A percentile compares a stretch with the other conserved stretches of the same genome.
Evolutionary conservation across 2,113 vertebrate species (phyloP).

Genomic region (Abramis brama): DNA sequence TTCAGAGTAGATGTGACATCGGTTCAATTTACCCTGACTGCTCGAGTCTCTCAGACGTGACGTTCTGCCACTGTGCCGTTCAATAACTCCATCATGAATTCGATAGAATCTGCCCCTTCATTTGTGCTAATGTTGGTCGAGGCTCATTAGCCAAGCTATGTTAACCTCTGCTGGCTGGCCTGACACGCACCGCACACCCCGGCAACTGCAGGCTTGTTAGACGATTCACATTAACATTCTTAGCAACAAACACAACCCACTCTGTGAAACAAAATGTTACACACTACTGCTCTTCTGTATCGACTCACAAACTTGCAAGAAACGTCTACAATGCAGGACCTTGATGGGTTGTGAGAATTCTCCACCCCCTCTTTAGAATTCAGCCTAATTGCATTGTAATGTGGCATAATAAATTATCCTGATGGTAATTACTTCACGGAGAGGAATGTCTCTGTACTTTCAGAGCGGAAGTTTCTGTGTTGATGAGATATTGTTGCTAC

Average conservation of each 20-base stretch:
- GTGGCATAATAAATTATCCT: slow-evolving; percentile 42
- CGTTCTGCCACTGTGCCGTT: slow-evolving; percentile 25
- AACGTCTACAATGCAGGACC: neutral
- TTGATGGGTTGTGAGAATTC: slow-evolving; percentile 21
- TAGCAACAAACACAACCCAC: slow-evolving; percentile 82
- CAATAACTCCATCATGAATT: slow-evolving; percentile 38
- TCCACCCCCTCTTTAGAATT: slow-evolving; percentile 35
- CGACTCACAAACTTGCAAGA: neutral
- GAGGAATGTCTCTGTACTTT: slow-evolving; percentile 27
- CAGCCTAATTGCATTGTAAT: slow-evolving; percentile 48
- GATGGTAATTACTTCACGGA: slow-evolving; percentile 33
- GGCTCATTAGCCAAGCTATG: slow-evolving; percentile 68
- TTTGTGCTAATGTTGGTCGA: slow-evolving; percentile 41
- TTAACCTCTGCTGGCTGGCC: slow-evolving; percentile 80
- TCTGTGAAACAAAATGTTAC: slow-evolving; percentile 75
- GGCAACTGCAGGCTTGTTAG: slow-evolving; percentile 80
- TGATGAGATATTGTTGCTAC: slow-evolving; percentile 14
- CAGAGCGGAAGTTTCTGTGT: neutral
- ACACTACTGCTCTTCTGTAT: slow-evolving; percentile 58
- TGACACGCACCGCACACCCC: slow-evolving; percentile 76
- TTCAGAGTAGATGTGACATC: slow-evolving; percentile 23
- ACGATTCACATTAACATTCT: slow-evolving; percentile 86
- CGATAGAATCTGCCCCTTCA: slow-evolving; percentile 41
- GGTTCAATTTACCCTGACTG: slow-evolving; percentile 31
- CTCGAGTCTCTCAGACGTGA: slow-evolving; percentile 8